Conservation (phyloP, 2,113 vertebrate genomes). For the Camelus dromedarius region DNA sequence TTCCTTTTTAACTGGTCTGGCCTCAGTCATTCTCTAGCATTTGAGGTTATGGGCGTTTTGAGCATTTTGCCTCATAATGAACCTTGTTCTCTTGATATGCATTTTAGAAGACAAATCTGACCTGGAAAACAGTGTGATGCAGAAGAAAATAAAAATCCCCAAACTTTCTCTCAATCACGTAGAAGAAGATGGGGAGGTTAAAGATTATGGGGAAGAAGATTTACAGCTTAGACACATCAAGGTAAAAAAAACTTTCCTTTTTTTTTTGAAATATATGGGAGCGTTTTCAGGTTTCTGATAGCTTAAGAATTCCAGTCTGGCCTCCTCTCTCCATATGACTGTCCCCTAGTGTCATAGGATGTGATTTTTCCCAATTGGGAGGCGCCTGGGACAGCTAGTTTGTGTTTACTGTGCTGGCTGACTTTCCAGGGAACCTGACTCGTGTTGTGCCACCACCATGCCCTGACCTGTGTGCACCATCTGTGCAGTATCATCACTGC, state of each 20-base stretch:
- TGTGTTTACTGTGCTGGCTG: background rate
- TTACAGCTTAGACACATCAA: constrained; percentile 98
- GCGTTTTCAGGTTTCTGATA: background rate
- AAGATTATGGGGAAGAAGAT: constrained; percentile 96
- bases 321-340: background rate
- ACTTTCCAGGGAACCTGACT: constrained; percentile 56
- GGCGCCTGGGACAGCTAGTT: background rate
- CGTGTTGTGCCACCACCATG: background rate
- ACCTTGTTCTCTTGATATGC: constrained; percentile 86
- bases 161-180: constrained; percentile 96
- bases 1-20: constrained; percentile 81
- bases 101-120: constrained; percentile 94
- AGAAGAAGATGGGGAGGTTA: constrained; percentile 94
- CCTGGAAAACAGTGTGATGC: constrained; percentile 99
- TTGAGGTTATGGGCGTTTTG: constrained; percentile 74
- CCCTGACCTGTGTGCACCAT: background rate
- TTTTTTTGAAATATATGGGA: constrained; percentile 54
- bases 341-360: background rate
- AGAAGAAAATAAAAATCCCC: constrained; percentile 99
- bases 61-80: constrained; percentile 80
- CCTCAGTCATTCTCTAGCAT: constrained; percentile 74
- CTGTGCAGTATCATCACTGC: background rate
- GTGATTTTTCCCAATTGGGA: background rate
- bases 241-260: constrained; percentile 89
- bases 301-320: constrained; percentile 67